Percentiles rank a stretch among this genome's conserved stretches.
These are phyloP conservation scores for Fregata magnificens DNA, from an alignment of 2,113 vertebrate species.

Conservation along the genomic window DNA sequence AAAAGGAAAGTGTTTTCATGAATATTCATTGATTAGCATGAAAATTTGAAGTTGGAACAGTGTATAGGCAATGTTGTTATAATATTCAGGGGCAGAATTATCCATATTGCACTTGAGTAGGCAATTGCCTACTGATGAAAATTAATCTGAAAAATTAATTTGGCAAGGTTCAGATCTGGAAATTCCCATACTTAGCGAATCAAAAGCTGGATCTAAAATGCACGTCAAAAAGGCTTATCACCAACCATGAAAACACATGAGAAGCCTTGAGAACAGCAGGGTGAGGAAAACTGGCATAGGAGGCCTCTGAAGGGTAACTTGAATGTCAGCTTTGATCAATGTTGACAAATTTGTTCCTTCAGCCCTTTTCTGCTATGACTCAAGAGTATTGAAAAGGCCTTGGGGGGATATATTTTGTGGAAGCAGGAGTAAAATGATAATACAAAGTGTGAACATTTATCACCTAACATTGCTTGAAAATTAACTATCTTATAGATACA, in stretches of 20 bases:
- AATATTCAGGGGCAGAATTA: neutral
- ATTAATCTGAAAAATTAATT: conserved; percentile 36
- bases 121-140: neutral
- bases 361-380: neutral
- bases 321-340: conserved; percentile 41
- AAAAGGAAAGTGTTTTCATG: neutral
- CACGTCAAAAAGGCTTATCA: neutral
- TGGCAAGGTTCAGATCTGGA: neutral
- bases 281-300: neutral
- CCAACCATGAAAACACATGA: neutral
- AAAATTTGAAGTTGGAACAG: neutral
- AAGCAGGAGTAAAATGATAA: neutral
- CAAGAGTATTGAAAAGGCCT: neutral
- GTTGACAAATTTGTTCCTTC: neutral
- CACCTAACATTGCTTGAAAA: neutral
- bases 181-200: neutral
- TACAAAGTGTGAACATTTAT: neutral
- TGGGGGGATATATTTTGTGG: neutral
- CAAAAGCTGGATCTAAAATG: neutral
- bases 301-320: neutral
- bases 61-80: neutral
- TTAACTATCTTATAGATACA: neutral
- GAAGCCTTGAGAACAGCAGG: neutral
- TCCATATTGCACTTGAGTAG: neutral
- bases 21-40: neutral